These are phyloP conservation scores for Donacobius atricapilla DNA, from an alignment of 2,113 vertebrate species.

Conservation along the genomic window DNA sequence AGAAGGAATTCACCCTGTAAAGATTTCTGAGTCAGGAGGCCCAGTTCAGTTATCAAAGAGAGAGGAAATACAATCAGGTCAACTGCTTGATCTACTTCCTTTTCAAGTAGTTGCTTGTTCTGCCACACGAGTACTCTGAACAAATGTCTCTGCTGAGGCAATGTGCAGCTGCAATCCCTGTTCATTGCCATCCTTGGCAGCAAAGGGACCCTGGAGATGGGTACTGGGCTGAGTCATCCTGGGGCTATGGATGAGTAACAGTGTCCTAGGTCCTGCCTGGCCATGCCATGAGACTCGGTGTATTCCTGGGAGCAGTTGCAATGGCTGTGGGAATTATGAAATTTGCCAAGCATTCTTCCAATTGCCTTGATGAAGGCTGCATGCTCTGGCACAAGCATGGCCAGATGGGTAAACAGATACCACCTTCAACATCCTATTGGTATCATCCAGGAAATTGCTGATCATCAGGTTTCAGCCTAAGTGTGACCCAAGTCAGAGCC, in stretches of 20 bases:
- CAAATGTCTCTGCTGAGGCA: background rate
- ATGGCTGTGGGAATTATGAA: background rate
- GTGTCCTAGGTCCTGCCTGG: background rate
- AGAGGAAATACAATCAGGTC: background rate
- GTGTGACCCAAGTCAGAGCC: background rate
- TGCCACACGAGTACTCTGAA: background rate
- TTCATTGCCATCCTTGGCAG: background rate
- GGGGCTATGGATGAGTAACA: background rate
- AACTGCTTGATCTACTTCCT: constrained; percentile 25
- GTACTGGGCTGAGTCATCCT: background rate
- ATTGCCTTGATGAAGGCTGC: background rate
- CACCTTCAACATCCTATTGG: background rate
- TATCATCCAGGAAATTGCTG: background rate
- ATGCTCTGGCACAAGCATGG: background rate
- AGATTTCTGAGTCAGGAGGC: background rate
- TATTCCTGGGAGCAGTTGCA: background rate
- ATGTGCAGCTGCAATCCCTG: background rate
- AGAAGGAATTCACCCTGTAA: background rate
- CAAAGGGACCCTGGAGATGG: background rate
- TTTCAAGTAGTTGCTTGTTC: constrained; percentile 20
- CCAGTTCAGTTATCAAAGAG: background rate
- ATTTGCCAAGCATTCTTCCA: background rate
- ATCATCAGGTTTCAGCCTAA: background rate
- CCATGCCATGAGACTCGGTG: background rate
- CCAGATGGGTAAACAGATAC: background rate